These are phyloP conservation scores for Drosophila rhopaloa DNA, from an alignment of 1,140 invertebrate species.

Conservation along the genomic window DNA sequence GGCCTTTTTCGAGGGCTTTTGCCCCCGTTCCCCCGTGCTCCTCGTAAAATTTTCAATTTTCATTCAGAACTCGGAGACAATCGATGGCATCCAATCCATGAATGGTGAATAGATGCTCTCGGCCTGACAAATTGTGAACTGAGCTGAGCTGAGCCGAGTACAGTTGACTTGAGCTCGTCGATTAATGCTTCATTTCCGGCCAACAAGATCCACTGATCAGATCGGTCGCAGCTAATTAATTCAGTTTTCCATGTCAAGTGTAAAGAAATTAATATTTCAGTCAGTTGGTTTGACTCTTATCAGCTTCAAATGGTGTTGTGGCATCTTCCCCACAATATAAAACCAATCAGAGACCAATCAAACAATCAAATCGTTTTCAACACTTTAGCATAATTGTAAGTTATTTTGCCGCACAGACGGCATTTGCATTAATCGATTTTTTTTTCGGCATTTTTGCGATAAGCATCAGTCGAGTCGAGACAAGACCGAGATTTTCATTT, in stretches of 20 bases:
- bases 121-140: constrained; percentile 69
- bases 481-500: constrained; percentile 46
- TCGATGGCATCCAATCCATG: constrained; percentile 41
- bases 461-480: constrained; percentile 46
- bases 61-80: constrained; percentile 69
- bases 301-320: constrained; percentile 18
- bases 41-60: constrained; percentile 60
- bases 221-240: constrained; percentile 48
- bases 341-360: constrained; percentile 42
- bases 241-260: constrained; percentile 52
- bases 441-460: constrained; percentile 61
- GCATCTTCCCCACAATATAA: constrained; percentile 13
- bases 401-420: constrained; percentile 53
- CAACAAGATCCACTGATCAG: constrained; percentile 11
- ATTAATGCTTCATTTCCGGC: constrained; percentile 75
- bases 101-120: constrained; percentile 45
- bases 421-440: constrained; percentile 76
- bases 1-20: constrained; percentile 42
- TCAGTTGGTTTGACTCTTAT: constrained; percentile 9
- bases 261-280: constrained; percentile 76
- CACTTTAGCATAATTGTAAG: constrained; percentile 80
- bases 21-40: constrained; percentile 7
- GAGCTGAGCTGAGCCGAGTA: constrained; percentile 28
- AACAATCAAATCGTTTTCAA: constrained; percentile 75
- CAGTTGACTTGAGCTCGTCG: constrained; percentile 43